Conservation (phyloP, 2,113 vertebrate species). For the Saimiri boliviensis region DNA sequence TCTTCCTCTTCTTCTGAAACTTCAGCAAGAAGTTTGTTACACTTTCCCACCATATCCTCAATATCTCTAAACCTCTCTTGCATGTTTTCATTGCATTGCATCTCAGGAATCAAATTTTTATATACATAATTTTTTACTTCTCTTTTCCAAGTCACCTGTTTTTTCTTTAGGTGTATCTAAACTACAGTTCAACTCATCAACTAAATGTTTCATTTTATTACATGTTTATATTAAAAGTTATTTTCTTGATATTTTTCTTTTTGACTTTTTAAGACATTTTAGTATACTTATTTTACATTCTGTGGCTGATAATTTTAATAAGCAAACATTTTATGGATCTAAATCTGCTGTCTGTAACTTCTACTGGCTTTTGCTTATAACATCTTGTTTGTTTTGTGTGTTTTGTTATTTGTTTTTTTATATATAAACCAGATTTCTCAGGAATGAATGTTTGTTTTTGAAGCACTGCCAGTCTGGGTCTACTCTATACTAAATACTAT, state of each 20-base stretch:
- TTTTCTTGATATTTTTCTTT: neutral
- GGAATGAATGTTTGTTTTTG: neutral
- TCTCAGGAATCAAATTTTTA: neutral
- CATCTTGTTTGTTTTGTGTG: neutral
- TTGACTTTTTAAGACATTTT: neutral
- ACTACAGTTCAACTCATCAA: neutral
- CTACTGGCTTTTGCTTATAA: neutral
- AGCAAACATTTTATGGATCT: neutral
- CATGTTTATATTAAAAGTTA: neutral
- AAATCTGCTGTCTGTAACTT: neutral
- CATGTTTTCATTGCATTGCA: neutral
- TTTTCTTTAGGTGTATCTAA: neutral
- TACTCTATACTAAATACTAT: neutral
- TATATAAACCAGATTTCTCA: neutral
- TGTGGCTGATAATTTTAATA: neutral
- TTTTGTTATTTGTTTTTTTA: neutral
- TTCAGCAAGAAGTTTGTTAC: neutral
- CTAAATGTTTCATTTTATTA: neutral
- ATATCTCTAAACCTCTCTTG: neutral
- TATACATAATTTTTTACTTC: neutral
- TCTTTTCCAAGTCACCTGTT: neutral
- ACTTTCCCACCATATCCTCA: neutral
- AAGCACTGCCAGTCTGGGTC: fast-evolving
- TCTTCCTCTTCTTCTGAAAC: neutral
- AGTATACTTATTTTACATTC: neutral